Base-by-base conservation (phyloP, 2,113 vertebrate species). In the Elaphurus davidianus region DNA sequence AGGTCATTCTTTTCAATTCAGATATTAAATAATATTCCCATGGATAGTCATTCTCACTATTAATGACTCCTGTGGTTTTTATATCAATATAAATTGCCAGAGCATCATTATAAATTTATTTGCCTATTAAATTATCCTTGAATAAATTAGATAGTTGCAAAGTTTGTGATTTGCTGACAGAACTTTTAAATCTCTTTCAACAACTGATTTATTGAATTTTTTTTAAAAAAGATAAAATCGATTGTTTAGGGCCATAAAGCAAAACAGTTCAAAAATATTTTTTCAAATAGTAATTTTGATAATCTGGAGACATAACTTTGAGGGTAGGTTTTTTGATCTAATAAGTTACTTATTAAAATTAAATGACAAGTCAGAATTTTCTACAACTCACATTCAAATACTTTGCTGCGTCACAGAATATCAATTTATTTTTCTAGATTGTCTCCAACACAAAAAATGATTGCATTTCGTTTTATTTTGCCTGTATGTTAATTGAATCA, bases 271-370 rank as follows among this genome's bases (percentile, higher is more conserved):
- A 50, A 40, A 71, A 54, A 4, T 54, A 40, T 62, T 47, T n/a
- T 74, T 83, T 76, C 40, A 94, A 94, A 86, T 33, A 92, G 4
- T 91, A 89, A 86, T 95, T 81, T 92, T 74, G 43, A 78, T 78
- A 82, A 59, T 50, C 5, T 60, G 30, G 10, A 52, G 11, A 74
- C 3, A 28, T 5, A 82, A 12, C 54, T 36, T 98, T 79, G 7
- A 47, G 40, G 10, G 45, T 92, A 93, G n/a, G 5, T 59, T 76
- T 87, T 92, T 95, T 54, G 6, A 82, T 84, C 4, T 89, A 81
- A 50, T 78, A 74, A 85, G 62, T 79, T 71, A 47, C n/a, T 79
- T 94, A 57, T 82, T 96, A 88, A 92, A 71, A 62, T 92, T 94
- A 86, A 87, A 82, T 81, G 45, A 81, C 23, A 89, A 89, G 23